A percentile compares a stretch with the other conserved stretches of the same genome.
Evolutionary conservation across 2,797 vertebrate genomes (phyloP).

Genomic region (Alcedo quadribrachys): DNA sequence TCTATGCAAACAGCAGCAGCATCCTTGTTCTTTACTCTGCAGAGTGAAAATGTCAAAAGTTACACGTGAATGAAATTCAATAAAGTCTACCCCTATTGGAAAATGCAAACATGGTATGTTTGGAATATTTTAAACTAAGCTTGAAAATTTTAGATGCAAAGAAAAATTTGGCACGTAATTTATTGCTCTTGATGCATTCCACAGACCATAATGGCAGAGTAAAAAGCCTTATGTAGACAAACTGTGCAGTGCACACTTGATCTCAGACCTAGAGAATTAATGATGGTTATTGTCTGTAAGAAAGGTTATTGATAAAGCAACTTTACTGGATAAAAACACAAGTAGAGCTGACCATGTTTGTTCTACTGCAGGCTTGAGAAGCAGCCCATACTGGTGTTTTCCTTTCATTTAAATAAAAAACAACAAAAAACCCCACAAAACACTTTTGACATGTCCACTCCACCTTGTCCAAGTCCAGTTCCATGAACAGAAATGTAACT

Average conservation of each 20-base stretch:
- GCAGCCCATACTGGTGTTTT: not conserved
- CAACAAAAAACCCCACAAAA: not conserved
- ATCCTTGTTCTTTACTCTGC: slow-evolving; percentile 35
- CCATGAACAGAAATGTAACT: slow-evolving; percentile 6
- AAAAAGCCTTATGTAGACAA: not conserved
- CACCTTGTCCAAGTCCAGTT: slow-evolving; percentile 9
- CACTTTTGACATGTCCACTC: slow-evolving; percentile 67
- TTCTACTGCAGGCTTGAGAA: not conserved
- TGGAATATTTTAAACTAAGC: not conserved
- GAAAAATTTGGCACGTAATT: slow-evolving; percentile 33
- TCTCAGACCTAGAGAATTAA: not conserved
- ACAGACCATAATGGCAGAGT: not conserved
- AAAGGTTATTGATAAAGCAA: not conserved
- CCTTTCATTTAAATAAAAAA: not conserved
- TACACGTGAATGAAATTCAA: slow-evolving; percentile 69
- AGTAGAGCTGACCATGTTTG: not conserved
- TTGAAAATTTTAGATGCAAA: not conserved
- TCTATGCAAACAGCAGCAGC: not conserved
- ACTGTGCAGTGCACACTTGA: not conserved
- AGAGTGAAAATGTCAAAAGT: slow-evolving; percentile 77
- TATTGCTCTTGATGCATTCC: slow-evolving; percentile 49
- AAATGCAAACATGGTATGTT: not conserved
- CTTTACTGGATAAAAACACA: not conserved
- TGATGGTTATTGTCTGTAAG: not conserved
- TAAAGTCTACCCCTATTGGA: slow-evolving; percentile 50